Evolutionary conservation across 2,888 invertebrate genomes (phyloP).

Genomic region (Scaptomyza parva): DNA sequence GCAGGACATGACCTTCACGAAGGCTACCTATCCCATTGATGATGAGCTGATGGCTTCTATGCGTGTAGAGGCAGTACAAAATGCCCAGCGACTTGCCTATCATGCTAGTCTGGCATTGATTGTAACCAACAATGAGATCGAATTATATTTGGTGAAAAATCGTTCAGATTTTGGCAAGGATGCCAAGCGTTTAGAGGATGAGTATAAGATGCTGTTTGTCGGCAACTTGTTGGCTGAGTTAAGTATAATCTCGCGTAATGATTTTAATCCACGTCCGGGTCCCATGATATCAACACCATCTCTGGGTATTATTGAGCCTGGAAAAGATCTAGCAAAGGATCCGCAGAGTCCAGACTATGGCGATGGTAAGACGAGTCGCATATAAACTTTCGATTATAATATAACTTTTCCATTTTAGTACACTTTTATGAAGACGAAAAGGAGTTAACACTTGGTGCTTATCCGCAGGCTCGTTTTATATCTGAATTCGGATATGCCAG

Average conservation of each 20-base stretch:
- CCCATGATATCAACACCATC: conserved; percentile 94
- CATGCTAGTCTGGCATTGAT: conserved; percentile 95
- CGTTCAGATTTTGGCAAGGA: conserved; percentile 88
- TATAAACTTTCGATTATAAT: no score
- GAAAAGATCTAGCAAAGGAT: conserved; percentile 90
- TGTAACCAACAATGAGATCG: conserved; percentile 98
- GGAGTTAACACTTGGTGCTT: conserved; percentile 91
- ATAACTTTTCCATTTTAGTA: conserved; percentile 84
- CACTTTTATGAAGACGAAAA: conserved; percentile 94
- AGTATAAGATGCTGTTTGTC: conserved; percentile 94
- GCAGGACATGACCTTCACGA: conserved; percentile 99
- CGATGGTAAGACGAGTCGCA: conserved; percentile 87
- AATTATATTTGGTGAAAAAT: conserved; percentile 92
- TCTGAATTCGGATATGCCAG: conserved; percentile 99
- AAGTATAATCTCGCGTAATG: conserved; percentile 71
- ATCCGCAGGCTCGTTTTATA: conserved; percentile 93
- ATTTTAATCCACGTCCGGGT: conserved; percentile 82
- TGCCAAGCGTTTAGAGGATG: conserved; percentile 87
- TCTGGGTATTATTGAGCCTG: conserved; percentile 90
- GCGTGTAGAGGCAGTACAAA: conserved; percentile 90
- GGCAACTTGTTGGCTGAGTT: conserved; percentile 89
- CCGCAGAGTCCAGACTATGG: conserved; percentile 93
- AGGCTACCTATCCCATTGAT: conserved; percentile 94
- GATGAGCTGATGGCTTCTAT: conserved; percentile 90
- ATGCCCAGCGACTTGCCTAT: conserved; percentile 91